Evolutionary conservation across 2,797 vertebrate species (phyloP).

Genomic region (Melanotaenia pygmaea): DNA sequence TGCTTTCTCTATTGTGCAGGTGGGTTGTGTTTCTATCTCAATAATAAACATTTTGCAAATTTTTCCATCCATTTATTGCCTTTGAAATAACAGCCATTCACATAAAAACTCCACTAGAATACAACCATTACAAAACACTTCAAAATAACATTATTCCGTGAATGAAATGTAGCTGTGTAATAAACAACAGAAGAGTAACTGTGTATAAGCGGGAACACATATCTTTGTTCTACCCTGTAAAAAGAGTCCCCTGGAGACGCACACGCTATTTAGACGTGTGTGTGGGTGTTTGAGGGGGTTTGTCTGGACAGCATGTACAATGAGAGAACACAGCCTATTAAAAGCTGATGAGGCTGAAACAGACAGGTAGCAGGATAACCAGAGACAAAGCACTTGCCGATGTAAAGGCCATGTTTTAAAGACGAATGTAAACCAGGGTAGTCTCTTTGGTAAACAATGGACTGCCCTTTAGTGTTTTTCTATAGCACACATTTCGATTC

Average conservation of each 20-base stretch:
- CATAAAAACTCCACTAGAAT: constrained; percentile 76
- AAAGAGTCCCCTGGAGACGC: constrained; percentile 57
- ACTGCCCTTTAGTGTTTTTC: constrained; percentile 52
- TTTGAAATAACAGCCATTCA: constrained; percentile 82
- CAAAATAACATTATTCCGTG: constrained; percentile 57
- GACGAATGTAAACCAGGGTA: constrained; percentile 69
- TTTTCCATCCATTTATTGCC: constrained; percentile 77
- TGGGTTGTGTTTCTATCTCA: constrained; percentile 23
- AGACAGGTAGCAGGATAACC: constrained; percentile 49
- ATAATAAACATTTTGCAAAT: constrained; percentile 45
- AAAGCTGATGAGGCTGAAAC: constrained; percentile 58
- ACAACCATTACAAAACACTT: constrained; percentile 78
- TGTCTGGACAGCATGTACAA: constrained; percentile 60
- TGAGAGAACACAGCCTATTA: constrained; percentile 55
- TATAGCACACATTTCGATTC: constrained; percentile 44
- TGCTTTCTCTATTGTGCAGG: not conserved
- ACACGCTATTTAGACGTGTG: constrained; percentile 46
- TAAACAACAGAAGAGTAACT: constrained; percentile 40
- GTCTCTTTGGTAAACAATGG: constrained; percentile 78
- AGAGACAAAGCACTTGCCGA: constrained; percentile 52
- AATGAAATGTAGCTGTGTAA: constrained; percentile 56
- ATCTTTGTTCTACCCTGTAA: constrained; percentile 74
- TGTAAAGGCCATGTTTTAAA: constrained; percentile 59
- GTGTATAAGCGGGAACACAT: constrained; percentile 57
- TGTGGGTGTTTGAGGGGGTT: constrained; percentile 55